A percentile compares a stretch with the other conserved stretches of the same genome.
Conservation (phyloP, 2,113 vertebrate genomes). For the Haliaeetus leucogaster region DNA sequence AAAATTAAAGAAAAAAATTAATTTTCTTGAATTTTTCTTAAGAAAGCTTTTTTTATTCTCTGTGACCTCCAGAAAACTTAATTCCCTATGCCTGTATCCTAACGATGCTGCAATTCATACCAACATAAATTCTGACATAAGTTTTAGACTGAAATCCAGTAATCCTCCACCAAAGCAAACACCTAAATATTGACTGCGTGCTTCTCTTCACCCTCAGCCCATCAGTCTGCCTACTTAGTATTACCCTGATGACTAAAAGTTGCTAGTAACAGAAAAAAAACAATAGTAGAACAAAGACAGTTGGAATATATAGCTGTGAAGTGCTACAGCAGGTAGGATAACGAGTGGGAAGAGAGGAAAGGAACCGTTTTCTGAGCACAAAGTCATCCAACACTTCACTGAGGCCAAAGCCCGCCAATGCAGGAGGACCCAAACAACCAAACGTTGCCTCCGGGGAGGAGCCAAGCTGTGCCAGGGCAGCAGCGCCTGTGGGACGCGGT, state of each 20-base stretch:
- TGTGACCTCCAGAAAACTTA: neutral
- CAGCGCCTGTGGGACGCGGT: neutral
- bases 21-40: neutral
- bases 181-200: accelerated
- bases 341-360: neutral
- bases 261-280: neutral
- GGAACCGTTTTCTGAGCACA: neutral
- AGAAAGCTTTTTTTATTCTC: neutral
- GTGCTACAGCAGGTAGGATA: neutral
- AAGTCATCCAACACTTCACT: too few species aligned
- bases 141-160: neutral
- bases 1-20: neutral
- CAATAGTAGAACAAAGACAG: neutral
- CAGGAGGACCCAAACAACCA: neutral
- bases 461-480: neutral
- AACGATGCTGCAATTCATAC: neutral
- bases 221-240: accelerated
- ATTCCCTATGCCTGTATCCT: accelerated
- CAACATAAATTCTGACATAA: neutral
- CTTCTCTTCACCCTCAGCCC: neutral
- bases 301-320: neutral
- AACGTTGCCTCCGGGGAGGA: neutral
- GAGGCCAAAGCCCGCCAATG: neutral
- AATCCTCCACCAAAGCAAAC: neutral
- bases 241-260: neutral